Evolutionary conservation across 1,140 invertebrate species (phyloP).

Genomic region (Tribolium castaneum): DNA sequence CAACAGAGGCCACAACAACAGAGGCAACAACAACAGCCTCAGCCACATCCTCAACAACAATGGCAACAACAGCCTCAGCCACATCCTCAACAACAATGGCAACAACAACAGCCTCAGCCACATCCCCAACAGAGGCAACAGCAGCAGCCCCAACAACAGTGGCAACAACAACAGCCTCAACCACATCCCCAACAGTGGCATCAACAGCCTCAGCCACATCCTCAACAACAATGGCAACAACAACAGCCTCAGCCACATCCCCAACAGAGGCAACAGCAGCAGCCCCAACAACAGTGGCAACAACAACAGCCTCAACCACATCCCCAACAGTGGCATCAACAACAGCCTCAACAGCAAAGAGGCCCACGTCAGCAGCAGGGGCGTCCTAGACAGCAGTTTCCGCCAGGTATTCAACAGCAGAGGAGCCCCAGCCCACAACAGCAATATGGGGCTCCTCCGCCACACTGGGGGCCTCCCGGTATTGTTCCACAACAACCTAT

Average conservation of each 20-base stretch:
- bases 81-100: background rate
- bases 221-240: background rate
- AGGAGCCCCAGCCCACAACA: background rate
- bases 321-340: background rate
- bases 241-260: background rate
- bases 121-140: background rate
- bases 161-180: conserved; percentile 1
- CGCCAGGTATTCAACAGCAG: background rate
- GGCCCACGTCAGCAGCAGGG: background rate
- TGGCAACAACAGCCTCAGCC: conserved; percentile 26
- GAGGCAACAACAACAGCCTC: conserved; percentile 28
- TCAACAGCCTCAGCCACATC: conserved; percentile 5
- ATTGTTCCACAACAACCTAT: no score
- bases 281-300: background rate
- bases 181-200: conserved; percentile 26
- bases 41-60: conserved; percentile 22
- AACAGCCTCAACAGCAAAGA: background rate
- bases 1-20: conserved; percentile 19
- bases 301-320: background rate
- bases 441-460: background rate
- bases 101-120: conserved; percentile 35
- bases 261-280: background rate
- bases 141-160: conserved; percentile 15
- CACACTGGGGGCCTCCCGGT: no score
- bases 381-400: background rate